Evolutionary conservation across 2,113 vertebrate species (phyloP).

Genomic region (Pseudolaguvia tuberculata): DNA sequence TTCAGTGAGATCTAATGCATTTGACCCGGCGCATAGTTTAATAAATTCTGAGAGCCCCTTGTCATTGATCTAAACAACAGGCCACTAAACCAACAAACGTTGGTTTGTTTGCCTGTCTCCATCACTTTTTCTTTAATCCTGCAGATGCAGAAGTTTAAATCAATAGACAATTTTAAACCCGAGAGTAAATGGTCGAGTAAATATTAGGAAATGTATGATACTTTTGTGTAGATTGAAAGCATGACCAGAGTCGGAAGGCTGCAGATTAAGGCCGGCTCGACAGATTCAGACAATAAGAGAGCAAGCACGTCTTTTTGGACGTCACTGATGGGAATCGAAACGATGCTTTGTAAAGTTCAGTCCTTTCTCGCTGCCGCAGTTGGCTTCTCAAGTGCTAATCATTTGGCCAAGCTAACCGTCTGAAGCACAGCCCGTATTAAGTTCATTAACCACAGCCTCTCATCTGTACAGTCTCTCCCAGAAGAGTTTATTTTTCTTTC

Average conservation of each 20-base stretch:
- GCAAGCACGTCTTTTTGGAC: conserved; percentile 61
- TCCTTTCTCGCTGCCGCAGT: conserved; percentile 56
- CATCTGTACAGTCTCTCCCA: conserved; percentile 13
- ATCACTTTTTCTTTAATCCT: conserved; percentile 44
- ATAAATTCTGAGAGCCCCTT: conserved; percentile 72
- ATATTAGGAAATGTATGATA: conserved; percentile 73
- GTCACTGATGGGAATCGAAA: conserved; percentile 62
- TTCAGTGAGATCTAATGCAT: conserved; percentile 65
- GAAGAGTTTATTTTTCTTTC: not conserved
- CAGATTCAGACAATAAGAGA: conserved; percentile 62
- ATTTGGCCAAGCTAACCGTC: conserved; percentile 62
- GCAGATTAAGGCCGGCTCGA: conserved; percentile 65
- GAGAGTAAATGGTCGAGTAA: conserved; percentile 77
- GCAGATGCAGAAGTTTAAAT: conserved; percentile 76
- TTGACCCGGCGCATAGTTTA: conserved; percentile 71
- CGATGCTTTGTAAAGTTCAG: conserved; percentile 58
- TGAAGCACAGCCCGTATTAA: conserved; percentile 60
- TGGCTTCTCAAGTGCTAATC: conserved; percentile 57
- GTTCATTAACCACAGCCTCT: conserved; percentile 56
- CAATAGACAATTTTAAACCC: conserved; percentile 87
- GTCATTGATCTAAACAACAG: conserved; percentile 70
- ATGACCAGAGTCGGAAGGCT: conserved; percentile 58
- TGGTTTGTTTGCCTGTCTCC: conserved; percentile 58
- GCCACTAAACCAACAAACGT: conserved; percentile 59
- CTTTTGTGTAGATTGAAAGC: conserved; percentile 70